Percentiles rank a stretch among this genome's conserved stretches.
Evolutionary conservation across 37 sponge, comb jelly and placozoan genomes (phyloP).

Genomic region (Aplysina aerophoba): DNA sequence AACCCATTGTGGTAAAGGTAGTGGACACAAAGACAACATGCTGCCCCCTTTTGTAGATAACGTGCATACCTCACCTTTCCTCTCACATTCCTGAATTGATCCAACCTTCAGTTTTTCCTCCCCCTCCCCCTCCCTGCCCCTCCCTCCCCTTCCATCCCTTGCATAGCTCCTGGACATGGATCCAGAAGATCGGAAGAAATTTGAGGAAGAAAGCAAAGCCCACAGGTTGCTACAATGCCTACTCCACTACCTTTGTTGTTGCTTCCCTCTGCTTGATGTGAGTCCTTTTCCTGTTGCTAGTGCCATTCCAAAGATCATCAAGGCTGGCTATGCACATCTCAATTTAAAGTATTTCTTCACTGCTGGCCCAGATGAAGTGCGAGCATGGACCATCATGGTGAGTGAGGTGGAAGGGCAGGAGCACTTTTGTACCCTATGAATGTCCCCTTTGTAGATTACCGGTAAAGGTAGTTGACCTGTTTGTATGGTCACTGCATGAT

Average conservation of each 20-base stretch:
- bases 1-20: too few relatives aligned
- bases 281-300: slow-evolving; percentile 16
- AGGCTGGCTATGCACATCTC: slow-evolving; percentile 88
- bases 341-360: slow-evolving; percentile 98
- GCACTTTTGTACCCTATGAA: not conserved
- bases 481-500: too few relatives aligned
- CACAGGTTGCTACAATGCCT: slow-evolving; percentile 51
- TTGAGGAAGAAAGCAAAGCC: slow-evolving; percentile 48
- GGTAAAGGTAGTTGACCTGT: too few relatives aligned
- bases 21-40: too few relatives aligned
- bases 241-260: not conserved
- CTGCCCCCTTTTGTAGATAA: too few relatives aligned
- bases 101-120: not conserved
- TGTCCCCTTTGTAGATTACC: not conserved
- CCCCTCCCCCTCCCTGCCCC: not conserved
- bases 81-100: not conserved
- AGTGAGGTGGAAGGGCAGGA: not conserved
- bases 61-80: too few relatives aligned
- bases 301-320: slow-evolving; percentile 91
- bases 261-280: not conserved
- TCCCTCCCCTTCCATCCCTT: too few relatives aligned
- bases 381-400: slow-evolving; percentile 92
- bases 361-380: slow-evolving; percentile 95
- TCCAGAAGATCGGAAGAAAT: slow-evolving; percentile 58
- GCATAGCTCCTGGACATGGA: slow-evolving; percentile 68